Evolutionary conservation across 2,113 vertebrate genomes (phyloP), one percentile per base, ranked within the genome.

Genomic region (Brachyhypopomus gauderio): DNA sequence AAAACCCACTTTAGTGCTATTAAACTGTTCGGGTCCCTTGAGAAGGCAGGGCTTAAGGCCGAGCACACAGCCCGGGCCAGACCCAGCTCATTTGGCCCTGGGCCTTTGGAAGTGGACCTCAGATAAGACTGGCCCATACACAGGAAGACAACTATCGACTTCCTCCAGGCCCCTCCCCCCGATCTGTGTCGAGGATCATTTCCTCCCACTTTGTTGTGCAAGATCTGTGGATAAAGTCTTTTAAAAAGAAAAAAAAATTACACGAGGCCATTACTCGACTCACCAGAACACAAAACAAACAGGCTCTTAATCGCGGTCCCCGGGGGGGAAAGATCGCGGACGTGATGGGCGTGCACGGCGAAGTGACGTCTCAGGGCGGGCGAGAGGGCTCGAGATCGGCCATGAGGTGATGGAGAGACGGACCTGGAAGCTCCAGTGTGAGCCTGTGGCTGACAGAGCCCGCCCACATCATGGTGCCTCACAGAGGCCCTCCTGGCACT

Each of bases 151-250:
- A 25, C 70, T 22, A n/a, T 72, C 72, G 22, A 55, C 70, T 86
- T 84, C 81, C 83, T 81, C 45, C 48, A 72, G 22, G 48, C 8
- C 62, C 58, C n/a, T 59, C 77, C 77, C 82, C 82, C 70, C 38
- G 4, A 55, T 79, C 62, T 75, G 62, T 41, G 85, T 83, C 72
- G 27, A 73, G 83, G 80, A 85, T 84, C 70, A 85, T 84, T 86
- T 88, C 85, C 86, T 86, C 79, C 79, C 36, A 80, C 78, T 85
- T 82, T 88, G 81, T 86, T 85, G 85, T 80, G 60, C 9, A 63
- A 88, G 85, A 86, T 86, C 71, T 83, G 66, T 16, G 27, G 87
- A 88, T 85, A 88, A 85, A 64, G 72, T 25, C 41, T 72, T 48
- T 63, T 34, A 82, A 72, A 78, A 82, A 64, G 4, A 48, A 79